A percentile compares a stretch with the other conserved stretches of the same genome.
phyloP scores from a whole-genome alignment of 2,888 invertebrate genomes.

The Chironomus riparius region DNA sequence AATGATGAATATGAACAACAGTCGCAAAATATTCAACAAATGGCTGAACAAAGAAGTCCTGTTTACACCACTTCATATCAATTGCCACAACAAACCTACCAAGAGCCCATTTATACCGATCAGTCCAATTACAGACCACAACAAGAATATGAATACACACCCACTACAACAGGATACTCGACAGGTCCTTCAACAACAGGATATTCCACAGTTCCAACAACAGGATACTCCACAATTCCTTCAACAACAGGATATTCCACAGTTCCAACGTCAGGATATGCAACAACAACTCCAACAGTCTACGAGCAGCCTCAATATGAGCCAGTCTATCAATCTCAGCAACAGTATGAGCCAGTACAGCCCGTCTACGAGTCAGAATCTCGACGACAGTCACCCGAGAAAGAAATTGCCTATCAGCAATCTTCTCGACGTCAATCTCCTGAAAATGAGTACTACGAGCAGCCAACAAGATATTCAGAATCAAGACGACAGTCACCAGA shows the following conservation, averaged over 20 bases:
- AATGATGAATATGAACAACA: constrained; percentile 29
- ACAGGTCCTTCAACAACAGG: no score
- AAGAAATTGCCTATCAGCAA: no score
- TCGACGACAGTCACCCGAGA: neutral
- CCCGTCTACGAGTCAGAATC: neutral
- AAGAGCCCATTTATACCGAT: constrained; percentile 31
- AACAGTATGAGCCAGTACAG: neutral
- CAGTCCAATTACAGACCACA: constrained; percentile 25
- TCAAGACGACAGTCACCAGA: constrained; percentile 1
- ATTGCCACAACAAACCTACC: constrained; percentile 1
- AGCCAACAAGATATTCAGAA: neutral
- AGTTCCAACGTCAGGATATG: no score
- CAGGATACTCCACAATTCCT: no score
- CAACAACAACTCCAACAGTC: neutral
- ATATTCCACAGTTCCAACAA: no score
- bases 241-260: no score
- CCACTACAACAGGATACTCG: neutral
- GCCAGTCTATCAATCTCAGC: neutral
- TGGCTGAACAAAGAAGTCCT: constrained; percentile 24
- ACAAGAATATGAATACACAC: neutral
- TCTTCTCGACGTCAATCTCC: neutral
- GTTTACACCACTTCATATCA: constrained; percentile 29
- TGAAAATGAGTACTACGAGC: neutral
- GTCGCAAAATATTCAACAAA: constrained; percentile 25
- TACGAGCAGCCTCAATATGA: neutral